A percentile compares a stretch with the other conserved stretches of the same genome.
Conservation (phyloP, 2,113 vertebrate genomes). For the Struthidea cinerea region DNA sequence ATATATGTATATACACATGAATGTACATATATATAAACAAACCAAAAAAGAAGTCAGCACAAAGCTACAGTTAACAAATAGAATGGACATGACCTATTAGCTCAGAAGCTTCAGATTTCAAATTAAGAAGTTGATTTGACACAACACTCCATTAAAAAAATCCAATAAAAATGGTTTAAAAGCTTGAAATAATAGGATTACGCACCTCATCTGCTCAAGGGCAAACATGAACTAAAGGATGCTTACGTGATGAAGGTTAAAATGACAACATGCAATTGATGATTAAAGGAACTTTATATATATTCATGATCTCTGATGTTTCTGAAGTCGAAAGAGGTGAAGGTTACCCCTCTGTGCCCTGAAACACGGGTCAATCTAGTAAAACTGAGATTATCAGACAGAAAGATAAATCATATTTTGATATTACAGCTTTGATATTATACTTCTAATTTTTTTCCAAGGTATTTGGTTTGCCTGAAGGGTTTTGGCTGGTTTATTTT, state of each 20-base stretch:
- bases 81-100: neutral
- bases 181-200: neutral
- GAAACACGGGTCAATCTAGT: neutral
- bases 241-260: neutral
- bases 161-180: neutral
- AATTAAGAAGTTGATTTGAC: neutral
- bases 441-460: neutral
- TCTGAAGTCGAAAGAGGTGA: neutral
- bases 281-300: neutral
- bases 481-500: neutral
- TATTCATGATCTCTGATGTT: neutral
- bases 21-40: accelerated
- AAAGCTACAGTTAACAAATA: neutral
- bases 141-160: neutral
- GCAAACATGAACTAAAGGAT: neutral
- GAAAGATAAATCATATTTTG: neutral
- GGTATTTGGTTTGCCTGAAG: neutral
- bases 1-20: too few species aligned
- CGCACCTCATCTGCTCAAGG: neutral
- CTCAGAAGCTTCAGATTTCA: neutral
- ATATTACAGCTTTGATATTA: neutral
- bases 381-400: neutral
- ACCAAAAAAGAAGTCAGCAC: neutral
- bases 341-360: neutral
- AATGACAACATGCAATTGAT: neutral